Conservation (phyloP, 53 echinoderm and acorn worm genomes). For the Actinopyga echinites region DNA sequence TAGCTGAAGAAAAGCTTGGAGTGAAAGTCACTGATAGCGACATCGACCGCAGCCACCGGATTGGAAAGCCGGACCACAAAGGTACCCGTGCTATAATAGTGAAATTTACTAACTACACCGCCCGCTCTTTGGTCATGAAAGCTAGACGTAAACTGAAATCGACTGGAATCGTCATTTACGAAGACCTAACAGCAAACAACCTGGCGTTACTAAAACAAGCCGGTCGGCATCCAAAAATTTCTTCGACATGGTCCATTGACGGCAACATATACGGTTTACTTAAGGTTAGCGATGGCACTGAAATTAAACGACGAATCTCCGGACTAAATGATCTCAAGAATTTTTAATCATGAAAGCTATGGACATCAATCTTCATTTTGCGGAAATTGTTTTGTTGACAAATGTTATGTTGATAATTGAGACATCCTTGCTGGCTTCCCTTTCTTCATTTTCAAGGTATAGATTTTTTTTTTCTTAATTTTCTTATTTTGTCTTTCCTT, state of each 20-base stretch:
- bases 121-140: background rate
- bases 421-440: too few species aligned
- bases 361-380: too few species aligned
- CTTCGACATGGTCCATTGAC: background rate
- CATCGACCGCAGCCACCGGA: conserved; percentile 13
- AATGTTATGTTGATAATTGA: too few species aligned
- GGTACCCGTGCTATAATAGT: background rate
- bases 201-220: background rate
- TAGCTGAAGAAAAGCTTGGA: conserved; percentile 8
- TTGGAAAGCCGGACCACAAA: background rate
- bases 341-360: background rate
- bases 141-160: conserved; percentile 15
- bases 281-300: background rate
- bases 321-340: conserved; percentile 1
- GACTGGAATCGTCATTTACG: conserved; percentile 4
- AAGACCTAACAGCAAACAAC: background rate
- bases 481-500: too few species aligned
- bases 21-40: background rate
- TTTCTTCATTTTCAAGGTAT: too few species aligned
- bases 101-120: conserved; percentile 7
- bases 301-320: background rate
- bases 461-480: too few species aligned
- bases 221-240: background rate
- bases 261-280: background rate
- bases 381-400: too few species aligned